Base-by-base conservation (phyloP, 1,140 invertebrate species). In the Chymomyza costata region DNA sequence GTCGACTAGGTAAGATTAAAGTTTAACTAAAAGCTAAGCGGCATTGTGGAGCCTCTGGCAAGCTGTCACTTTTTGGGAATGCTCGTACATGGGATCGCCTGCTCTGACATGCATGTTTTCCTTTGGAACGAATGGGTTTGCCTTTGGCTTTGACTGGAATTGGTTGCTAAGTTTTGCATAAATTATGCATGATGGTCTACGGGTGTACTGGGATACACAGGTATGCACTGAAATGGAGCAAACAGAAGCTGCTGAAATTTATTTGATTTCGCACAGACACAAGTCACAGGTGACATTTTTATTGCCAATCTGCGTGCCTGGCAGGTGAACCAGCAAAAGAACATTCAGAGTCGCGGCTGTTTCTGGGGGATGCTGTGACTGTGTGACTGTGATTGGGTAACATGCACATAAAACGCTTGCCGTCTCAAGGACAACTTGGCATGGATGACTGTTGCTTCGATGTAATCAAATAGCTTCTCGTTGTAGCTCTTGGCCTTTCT, bases 371-470 rank as follows among this genome's bases (percentile, higher is more conserved):
- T n/a, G n/a, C n/a, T n/a, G n/a, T n/a, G n/a, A n/a, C n/a, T n/a
- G n/a, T n/a, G n/a, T n/a, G n/a, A n/a, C n/a, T n/a, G n/a, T n/a
- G n/a, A n/a, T n/a, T n/a, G n/a, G n/a, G n/a, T n/a, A n/a, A n/a
- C n/a, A n/a, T n/a, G n/a, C n/a, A n/a, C n/a, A 71, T 78, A 78
- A 78, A 78, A 78, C 73, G 71, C 73, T 78, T 78, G 71, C 49
- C 58, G 30, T 65, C 56, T 61, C 56, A 76, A 76, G 62, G 64
- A 44, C 58, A 46, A 19, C 51, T 47, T 21, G 21, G 6, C 11
- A 45, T 50, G 46, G 41, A 13, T 52, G 43, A 39, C 54, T 51
- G 40, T 44, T 46, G 52, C 44, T 45, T 37, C 70, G 64, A 58
- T 49, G 49, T 74, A 74, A 68, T 68, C 69, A 60, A 46, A 35